Conservation (phyloP, 1,140 invertebrate species). For the Euwallacea fornicatus region DNA sequence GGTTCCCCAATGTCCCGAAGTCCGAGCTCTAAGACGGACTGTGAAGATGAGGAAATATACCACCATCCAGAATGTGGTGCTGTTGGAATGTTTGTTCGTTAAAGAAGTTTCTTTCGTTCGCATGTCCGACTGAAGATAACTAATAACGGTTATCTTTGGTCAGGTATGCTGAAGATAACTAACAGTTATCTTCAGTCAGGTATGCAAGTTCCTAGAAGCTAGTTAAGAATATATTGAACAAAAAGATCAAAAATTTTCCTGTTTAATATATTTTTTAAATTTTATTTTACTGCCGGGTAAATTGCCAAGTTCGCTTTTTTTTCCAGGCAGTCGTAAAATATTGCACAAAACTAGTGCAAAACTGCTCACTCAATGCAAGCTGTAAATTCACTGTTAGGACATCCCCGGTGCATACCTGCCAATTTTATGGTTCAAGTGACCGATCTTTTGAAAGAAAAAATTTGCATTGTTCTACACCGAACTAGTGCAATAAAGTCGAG, state of each 20-base stretch:
- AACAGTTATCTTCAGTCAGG: too few species aligned
- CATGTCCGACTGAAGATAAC: not conserved
- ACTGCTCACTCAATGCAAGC: too few species aligned
- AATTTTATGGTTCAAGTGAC: slow-evolving; percentile 24
- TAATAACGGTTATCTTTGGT: slow-evolving; percentile 43
- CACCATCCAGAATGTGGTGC: not conserved
- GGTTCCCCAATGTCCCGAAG: slow-evolving; percentile 49
- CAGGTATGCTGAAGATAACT: too few species aligned
- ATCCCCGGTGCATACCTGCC: not conserved
- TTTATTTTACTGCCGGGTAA: slow-evolving; percentile 8
- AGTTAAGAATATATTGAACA: too few species aligned
- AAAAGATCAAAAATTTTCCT: too few species aligned
- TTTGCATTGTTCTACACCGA: slow-evolving; percentile 24
- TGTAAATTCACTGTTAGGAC: too few species aligned
- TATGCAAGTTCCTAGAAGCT: slow-evolving; percentile 52
- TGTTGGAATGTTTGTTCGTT: not conserved
- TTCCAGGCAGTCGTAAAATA: not conserved
- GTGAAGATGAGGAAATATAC: slow-evolving; percentile 45
- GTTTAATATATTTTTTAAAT: slow-evolving; percentile 18
- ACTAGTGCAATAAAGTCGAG: slow-evolving; percentile 19
- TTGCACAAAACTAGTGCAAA: slow-evolving; percentile 8
- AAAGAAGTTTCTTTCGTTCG: not conserved
- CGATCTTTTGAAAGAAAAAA: not conserved
- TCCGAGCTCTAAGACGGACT: slow-evolving; percentile 44
- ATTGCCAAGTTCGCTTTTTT: slow-evolving; percentile 8